phyloP scores from a whole-genome alignment of 2,888 invertebrate genomes.

The Netelia virgata region DNA sequence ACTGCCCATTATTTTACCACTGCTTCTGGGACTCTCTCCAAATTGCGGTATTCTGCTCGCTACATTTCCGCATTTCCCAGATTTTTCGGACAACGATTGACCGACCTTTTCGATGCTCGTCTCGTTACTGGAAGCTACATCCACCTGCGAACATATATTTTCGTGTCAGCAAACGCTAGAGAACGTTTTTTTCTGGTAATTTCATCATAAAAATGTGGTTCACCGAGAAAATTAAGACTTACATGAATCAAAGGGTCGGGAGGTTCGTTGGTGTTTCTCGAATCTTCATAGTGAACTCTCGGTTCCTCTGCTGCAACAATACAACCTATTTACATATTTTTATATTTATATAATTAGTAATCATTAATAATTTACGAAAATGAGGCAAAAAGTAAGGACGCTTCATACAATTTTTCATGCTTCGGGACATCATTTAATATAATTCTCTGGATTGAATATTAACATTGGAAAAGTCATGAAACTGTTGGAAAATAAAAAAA shows the following conservation, averaged over 20 bases:
- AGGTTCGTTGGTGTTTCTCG: constrained; percentile 8
- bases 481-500: no score
- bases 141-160: constrained; percentile 69
- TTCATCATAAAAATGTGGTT: not conserved
- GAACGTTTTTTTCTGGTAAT: constrained; percentile 1
- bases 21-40: constrained; percentile 80
- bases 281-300: not conserved
- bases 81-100: constrained; percentile 55
- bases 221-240: constrained; percentile 24
- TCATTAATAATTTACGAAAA: not conserved
- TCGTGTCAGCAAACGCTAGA: not conserved
- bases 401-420: no score
- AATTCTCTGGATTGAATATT: no score
- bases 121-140: constrained; percentile 71
- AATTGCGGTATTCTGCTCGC: constrained; percentile 80
- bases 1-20: constrained; percentile 78
- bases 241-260: constrained; percentile 31
- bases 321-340: not conserved
- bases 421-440: no score
- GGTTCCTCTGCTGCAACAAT: constrained; percentile 24
- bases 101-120: constrained; percentile 59
- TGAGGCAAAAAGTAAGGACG: not conserved
- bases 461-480: no score
- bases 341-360: not conserved
- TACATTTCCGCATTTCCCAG: constrained; percentile 79